These are phyloP conservation scores for Arizona elegans DNA, from an alignment of 2,113 vertebrate genomes.

Conservation along the genomic window DNA sequence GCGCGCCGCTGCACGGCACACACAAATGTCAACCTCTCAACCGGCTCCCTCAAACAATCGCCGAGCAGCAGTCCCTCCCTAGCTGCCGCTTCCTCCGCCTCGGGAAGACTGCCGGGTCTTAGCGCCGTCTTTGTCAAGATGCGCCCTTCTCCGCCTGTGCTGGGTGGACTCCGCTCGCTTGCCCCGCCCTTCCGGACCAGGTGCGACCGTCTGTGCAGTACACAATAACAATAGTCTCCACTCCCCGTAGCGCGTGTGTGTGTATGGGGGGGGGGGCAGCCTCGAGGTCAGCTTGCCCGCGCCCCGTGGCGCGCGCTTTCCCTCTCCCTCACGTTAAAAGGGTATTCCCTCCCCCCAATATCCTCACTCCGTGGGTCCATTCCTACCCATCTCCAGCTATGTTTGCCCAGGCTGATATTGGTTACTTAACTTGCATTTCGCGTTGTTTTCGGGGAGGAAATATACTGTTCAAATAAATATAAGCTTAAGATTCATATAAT, in stretches of 20 bases:
- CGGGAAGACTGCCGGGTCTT: conserved; percentile 17
- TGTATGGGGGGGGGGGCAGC: too few relatives aligned
- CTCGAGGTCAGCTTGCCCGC: not conserved
- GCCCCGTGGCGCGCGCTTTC: not conserved
- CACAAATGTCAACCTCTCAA: conserved; percentile 7
- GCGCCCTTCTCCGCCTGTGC: not conserved
- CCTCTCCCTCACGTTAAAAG: not conserved
- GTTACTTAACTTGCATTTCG: not conserved
- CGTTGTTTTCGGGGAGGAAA: not conserved
- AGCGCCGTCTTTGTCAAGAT: not conserved
- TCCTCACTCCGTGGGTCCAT: not conserved
- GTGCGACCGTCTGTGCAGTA: not conserved
- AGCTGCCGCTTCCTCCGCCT: conserved; percentile 16
- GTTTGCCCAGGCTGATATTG: not conserved
- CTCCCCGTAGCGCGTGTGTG: not conserved
- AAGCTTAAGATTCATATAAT: not conserved
- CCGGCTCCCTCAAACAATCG: conserved; percentile 18
- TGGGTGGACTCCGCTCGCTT: not conserved
- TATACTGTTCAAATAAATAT: not conserved
- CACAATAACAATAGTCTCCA: not conserved
- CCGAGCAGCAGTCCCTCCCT: not conserved
- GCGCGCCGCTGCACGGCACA: not conserved
- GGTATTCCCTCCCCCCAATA: not conserved
- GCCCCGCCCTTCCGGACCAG: conserved; percentile 19
- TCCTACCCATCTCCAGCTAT: not conserved